A percentile compares a stretch with the other conserved stretches of the same genome.
These are phyloP conservation scores for Danio aesculapii DNA, from an alignment of 2,797 vertebrate species.

Conservation along the genomic window DNA sequence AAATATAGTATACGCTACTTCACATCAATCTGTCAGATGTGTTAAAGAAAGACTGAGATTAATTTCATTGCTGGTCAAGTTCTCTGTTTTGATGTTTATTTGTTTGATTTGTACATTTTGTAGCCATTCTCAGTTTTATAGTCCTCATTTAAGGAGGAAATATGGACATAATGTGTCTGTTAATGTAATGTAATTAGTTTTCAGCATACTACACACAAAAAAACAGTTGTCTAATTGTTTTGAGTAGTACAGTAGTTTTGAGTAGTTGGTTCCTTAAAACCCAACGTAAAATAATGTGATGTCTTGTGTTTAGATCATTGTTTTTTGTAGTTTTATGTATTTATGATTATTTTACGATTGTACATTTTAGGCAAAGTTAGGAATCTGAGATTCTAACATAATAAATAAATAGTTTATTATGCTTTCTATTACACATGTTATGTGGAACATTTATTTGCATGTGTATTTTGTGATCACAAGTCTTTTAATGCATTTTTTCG, in stretches of 20 bases:
- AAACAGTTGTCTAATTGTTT: not conserved
- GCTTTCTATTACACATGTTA: not conserved
- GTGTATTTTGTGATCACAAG: not conserved
- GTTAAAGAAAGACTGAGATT: conserved; percentile 7
- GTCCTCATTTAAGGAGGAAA: conserved; percentile 1
- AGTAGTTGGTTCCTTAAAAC: not conserved
- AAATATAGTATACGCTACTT: not conserved
- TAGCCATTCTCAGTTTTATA: not conserved
- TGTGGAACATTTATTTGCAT: not conserved
- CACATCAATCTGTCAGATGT: not conserved
- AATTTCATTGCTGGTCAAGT: not conserved
- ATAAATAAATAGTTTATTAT: conserved; percentile 32
- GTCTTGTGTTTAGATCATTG: not conserved
- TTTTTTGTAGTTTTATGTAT: conserved; percentile 16
- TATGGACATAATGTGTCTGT: not conserved
- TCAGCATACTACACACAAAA: not conserved
- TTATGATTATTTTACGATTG: not conserved
- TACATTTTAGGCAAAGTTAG: not conserved
- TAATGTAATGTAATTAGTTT: not conserved
- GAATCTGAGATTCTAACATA: conserved; percentile 27
- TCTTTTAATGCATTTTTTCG: not conserved
- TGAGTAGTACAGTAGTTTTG: not conserved
- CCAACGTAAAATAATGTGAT: not conserved
- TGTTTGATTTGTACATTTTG: not conserved
- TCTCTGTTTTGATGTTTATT: conserved; percentile 11